Evolutionary conservation across 2,113 vertebrate species (phyloP).

Genomic region (Sturnus vulgaris): DNA sequence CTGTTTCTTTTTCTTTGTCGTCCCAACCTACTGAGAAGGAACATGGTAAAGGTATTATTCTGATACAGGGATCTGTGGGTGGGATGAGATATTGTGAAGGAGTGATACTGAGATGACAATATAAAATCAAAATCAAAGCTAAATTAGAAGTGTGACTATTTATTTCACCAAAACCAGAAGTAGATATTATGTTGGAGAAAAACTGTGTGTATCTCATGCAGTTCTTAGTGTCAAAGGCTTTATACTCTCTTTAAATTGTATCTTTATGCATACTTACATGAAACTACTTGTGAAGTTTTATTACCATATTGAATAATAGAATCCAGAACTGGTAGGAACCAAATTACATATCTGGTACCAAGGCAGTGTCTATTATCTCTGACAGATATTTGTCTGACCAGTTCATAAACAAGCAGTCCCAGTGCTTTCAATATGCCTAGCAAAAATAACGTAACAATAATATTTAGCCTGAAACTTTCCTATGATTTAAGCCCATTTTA

Average conservation of each 20-base stretch:
- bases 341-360: not conserved
- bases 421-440: not conserved
- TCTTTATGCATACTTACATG: not conserved
- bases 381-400: not conserved
- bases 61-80: not conserved
- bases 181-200: not conserved
- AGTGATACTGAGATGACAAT: not conserved
- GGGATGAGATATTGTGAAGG: not conserved
- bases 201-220: not conserved
- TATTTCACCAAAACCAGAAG: not conserved
- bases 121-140: slow-evolving; percentile 34
- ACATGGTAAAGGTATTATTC: not conserved
- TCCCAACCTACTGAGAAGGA: not conserved
- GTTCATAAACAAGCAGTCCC: not conserved
- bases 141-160: not conserved
- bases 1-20: not conserved
- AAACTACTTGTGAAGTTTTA: slow-evolving; percentile 1
- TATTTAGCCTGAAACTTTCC: not conserved
- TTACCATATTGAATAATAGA: not conserved
- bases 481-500: slow-evolving; percentile 2
- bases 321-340: not conserved
- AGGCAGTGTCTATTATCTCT: not conserved
- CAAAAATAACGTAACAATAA: not conserved
- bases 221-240: not conserved
- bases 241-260: not conserved